phyloP scores from a whole-genome alignment of 92 coral and sea anemone genomes.

The Pocillopora grandis region DNA sequence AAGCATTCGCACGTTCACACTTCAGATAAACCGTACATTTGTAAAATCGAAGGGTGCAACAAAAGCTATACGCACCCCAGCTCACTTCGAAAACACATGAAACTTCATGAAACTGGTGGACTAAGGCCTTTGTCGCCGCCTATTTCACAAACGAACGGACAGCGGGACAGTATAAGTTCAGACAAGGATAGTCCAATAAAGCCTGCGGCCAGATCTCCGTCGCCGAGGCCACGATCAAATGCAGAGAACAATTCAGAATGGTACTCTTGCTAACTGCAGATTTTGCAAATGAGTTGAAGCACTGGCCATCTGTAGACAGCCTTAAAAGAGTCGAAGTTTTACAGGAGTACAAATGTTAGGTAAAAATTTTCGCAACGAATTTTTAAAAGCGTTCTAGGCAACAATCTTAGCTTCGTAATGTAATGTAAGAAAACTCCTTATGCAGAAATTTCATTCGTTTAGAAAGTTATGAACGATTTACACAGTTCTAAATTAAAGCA shows the following conservation, averaged over 20 bases:
- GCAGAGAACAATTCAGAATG: slow-evolving; percentile 70
- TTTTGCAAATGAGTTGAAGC: slow-evolving; percentile 6
- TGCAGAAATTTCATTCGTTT: slow-evolving; percentile 5
- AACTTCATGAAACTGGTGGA: slow-evolving; percentile 94
- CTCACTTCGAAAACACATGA: slow-evolving; percentile 97
- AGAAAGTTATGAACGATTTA: slow-evolving; percentile 22
- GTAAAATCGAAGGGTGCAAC: slow-evolving; percentile 96
- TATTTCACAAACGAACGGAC: slow-evolving; percentile 76
- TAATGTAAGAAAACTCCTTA: neutral
- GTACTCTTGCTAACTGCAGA: slow-evolving; percentile 57
- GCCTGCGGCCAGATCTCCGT: slow-evolving; percentile 51
- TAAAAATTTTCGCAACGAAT: slow-evolving; percentile 5
- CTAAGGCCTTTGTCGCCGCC: slow-evolving; percentile 82
- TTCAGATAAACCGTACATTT: slow-evolving; percentile 98
- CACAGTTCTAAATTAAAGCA: slow-evolving; percentile 41
- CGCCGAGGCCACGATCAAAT: slow-evolving; percentile 69
- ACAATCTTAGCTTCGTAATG: neutral
- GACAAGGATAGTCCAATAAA: slow-evolving; percentile 66
- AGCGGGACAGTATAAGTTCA: slow-evolving; percentile 54
- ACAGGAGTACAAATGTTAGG: slow-evolving; percentile 3
- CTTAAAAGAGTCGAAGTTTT: neutral
- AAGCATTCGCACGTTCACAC: slow-evolving; percentile 99
- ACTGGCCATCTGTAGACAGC: neutral
- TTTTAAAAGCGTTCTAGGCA: slow-evolving; percentile 7
- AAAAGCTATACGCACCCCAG: slow-evolving; percentile 99